phyloP scores from a whole-genome alignment of 2,888 invertebrate species.

The Mycogona germanica region DNA sequence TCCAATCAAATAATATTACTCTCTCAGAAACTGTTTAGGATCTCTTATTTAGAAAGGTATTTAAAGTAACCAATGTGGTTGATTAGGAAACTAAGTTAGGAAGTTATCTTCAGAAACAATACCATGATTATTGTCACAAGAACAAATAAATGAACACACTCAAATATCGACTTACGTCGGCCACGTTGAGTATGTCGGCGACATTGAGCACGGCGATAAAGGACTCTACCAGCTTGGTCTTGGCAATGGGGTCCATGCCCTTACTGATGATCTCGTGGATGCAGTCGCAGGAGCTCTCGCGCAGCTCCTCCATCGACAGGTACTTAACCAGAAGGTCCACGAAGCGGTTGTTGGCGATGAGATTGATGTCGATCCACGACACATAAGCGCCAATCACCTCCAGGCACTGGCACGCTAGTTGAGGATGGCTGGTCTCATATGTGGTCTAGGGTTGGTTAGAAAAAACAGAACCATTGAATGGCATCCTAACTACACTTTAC shows the following conservation, averaged over 20 bases:
- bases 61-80: too few species aligned
- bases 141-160: not conserved
- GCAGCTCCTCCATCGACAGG: constrained; percentile 29
- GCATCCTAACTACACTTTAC: too few species aligned
- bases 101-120: too few species aligned
- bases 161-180: constrained; percentile 29
- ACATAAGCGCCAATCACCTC: constrained; percentile 43
- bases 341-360: constrained; percentile 44
- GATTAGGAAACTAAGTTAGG: too few species aligned
- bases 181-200: constrained; percentile 33
- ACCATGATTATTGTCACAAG: not conserved
- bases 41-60: too few species aligned
- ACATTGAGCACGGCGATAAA: constrained; percentile 36
- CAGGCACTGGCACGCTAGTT: constrained; percentile 36
- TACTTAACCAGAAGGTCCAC: constrained; percentile 39
- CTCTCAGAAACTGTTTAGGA: too few species aligned
- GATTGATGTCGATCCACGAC: constrained; percentile 45
- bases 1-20: too few species aligned
- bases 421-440: constrained; percentile 34
- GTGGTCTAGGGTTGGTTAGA: constrained; percentile 32
- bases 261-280: constrained; percentile 42
- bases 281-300: constrained; percentile 42
- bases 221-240: constrained; percentile 40
- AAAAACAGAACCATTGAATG: not conserved
- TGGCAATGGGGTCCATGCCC: constrained; percentile 45